Evolutionary conservation across 2,888 invertebrate species (phyloP), one percentile per base, ranked within the genome.

Genomic region (Cactoblastis cactorum): DNA sequence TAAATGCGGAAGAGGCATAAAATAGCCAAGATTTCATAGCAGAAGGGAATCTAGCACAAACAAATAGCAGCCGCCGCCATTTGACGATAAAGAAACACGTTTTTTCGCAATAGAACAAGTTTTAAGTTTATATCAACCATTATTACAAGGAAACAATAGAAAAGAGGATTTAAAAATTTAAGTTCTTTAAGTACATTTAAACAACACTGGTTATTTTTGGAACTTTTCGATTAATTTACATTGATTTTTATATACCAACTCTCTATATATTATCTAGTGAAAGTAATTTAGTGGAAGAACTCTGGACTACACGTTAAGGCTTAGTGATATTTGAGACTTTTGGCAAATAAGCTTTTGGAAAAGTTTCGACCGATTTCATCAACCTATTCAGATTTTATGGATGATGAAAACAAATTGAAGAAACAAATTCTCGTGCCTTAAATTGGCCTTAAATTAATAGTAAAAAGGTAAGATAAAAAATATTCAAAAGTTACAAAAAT

Each of bases 61-160:
- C 58, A 75, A 84, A 87, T 83, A 79, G 80, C 69, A 82, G 68
- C 71, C 66, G 73, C 72, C 84, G 89, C 83, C 87, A 90, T 90
- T 90, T 90, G 90, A 90, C 90, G 84, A 84, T 88, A 88, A 89
- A 90, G 90, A 79, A 89, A 87, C 83, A 86, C 88, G 88, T 90
- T 90, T 90, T 90, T 90, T 90, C 89, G 90, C 90, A 90, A 90
- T 90, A 90, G 90, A 90, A 90, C 90, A 88, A 90, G 90, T 90
- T 90, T 90, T 90, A 82, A 77, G 81, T 90, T 90, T 89, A 90
- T 89, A 90, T 90, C 90, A 89, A 90, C 84, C 84, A 86, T 90
- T 90, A 88, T 90, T 87, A 89, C 79, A 80, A 85, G 75, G 69
- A 86, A 87, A 75, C 90, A 89, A 90, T 90, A 90, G 90, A 86